Conservation (phyloP, 2,113 vertebrate species). For the Mobula birostris region DNA sequence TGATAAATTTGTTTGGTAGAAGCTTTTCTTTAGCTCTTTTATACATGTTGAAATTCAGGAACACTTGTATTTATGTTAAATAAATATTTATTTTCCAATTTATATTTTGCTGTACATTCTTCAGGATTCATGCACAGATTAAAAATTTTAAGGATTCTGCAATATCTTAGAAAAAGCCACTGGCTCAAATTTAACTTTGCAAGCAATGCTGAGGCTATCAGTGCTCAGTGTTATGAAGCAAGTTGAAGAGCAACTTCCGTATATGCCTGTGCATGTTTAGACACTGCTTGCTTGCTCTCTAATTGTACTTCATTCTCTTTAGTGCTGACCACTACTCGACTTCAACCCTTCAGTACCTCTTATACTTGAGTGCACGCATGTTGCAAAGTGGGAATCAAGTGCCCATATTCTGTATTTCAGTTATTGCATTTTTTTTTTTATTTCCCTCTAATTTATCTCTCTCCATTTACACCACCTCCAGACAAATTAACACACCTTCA, state of each 20-base stretch:
- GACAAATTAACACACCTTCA: too few relatives aligned
- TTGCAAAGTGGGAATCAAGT: too few relatives aligned
- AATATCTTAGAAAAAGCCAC: not conserved
- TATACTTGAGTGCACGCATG: too few relatives aligned
- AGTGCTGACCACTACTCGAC: too few relatives aligned
- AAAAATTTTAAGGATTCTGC: not conserved
- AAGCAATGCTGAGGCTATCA: not conserved
- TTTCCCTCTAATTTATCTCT: too few relatives aligned
- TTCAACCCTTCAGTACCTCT: too few relatives aligned
- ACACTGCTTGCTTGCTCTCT: too few relatives aligned
- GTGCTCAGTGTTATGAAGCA: not conserved
- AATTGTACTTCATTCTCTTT: too few relatives aligned
- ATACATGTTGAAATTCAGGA: not conserved
- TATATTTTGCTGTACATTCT: not conserved
- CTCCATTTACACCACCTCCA: too few relatives aligned
- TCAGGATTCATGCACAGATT: not conserved
- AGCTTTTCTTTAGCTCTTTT: not conserved
- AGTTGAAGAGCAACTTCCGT: not conserved
- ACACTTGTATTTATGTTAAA: not conserved
- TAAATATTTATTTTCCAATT: slow-evolving; percentile 25
- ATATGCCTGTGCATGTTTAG: not conserved
- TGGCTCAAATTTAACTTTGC: not conserved
- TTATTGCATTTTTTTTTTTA: too few relatives aligned
- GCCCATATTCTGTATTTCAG: too few relatives aligned
- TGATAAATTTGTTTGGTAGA: not conserved